A percentile compares a stretch with the other conserved stretches of the same genome.
Evolutionary conservation across 2,113 vertebrate genomes (phyloP).

Genomic region (Sisor rabdophorus): DNA sequence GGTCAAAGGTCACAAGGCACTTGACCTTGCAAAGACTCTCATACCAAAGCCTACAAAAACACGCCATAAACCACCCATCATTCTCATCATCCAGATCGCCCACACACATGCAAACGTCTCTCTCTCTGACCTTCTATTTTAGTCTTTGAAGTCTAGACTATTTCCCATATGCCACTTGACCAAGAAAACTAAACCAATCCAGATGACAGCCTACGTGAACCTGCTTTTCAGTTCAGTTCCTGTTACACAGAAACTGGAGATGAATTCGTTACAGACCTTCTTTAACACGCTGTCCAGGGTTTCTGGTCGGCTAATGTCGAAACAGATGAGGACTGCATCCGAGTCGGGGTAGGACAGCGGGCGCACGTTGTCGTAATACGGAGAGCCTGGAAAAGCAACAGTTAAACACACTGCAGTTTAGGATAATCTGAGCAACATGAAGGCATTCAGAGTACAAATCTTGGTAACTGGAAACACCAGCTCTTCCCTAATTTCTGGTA

Average conservation of each 20-base stretch:
- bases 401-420: not conserved
- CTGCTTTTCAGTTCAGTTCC: not conserved
- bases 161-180: slow-evolving; percentile 34
- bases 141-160: slow-evolving; percentile 32
- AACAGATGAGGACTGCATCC: slow-evolving; percentile 86
- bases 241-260: not conserved
- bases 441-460: too few relatives aligned
- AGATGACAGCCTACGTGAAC: slow-evolving; percentile 10
- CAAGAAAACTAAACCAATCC: slow-evolving; percentile 11
- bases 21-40: slow-evolving; percentile 19
- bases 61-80: not conserved
- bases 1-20: slow-evolving; percentile 32
- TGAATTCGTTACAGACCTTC: slow-evolving; percentile 65
- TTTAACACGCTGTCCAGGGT: slow-evolving; percentile 86
- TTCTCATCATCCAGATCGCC: slow-evolving; percentile 6
- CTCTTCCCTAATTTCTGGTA: slow-evolving; percentile 7
- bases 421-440: too few relatives aligned
- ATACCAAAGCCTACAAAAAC: slow-evolving; percentile 18
- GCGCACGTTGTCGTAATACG: slow-evolving; percentile 87
- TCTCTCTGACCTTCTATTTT: slow-evolving; percentile 19
- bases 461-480: not conserved
- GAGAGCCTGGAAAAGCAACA: slow-evolving; percentile 72
- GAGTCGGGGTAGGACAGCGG: slow-evolving; percentile 87
- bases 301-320: slow-evolving; percentile 87
- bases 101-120: slow-evolving; percentile 11